Evolutionary conservation across 1,140 invertebrate species (phyloP).

Genomic region (Pomacea maculata): DNA sequence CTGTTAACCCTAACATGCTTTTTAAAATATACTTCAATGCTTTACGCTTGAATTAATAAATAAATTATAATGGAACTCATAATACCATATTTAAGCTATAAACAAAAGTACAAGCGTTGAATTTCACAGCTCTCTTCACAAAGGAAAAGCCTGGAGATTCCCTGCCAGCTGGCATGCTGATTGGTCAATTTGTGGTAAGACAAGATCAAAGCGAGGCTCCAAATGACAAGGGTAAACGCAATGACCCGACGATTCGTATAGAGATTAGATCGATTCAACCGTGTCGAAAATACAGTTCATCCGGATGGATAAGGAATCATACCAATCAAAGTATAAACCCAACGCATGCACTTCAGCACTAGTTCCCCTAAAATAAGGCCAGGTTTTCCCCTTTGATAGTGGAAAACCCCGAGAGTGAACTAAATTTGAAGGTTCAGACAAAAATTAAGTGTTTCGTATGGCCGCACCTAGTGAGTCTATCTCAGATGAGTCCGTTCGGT

Average conservation of each 20-base stretch:
- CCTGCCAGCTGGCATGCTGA: conserved; percentile 13
- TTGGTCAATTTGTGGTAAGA: conserved; percentile 14
- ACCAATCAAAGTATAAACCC: not conserved
- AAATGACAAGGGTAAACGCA: conserved; percentile 18
- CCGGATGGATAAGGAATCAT: not conserved
- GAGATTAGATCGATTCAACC: conserved; percentile 9
- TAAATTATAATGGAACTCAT: no score
- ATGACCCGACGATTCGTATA: conserved; percentile 2
- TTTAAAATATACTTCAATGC: no score
- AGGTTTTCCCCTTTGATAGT: no score
- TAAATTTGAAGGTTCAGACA: no score
- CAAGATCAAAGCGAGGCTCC: conserved; percentile 16
- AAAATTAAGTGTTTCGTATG: no score
- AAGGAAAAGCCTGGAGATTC: conserved; percentile 23
- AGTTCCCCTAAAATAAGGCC: not conserved
- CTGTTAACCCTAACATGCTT: no score
- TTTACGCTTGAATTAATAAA: no score
- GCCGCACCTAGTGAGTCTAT: no score
- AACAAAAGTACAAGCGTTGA: not conserved
- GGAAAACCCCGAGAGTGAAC: no score
- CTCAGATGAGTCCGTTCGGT: no score
- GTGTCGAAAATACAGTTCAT: not conserved
- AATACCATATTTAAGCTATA: not conserved
- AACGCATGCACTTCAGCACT: not conserved
- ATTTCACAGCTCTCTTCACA: not conserved